Evolutionary conservation across 2,113 vertebrate species (phyloP).

Genomic region (Panthera tigris): DNA sequence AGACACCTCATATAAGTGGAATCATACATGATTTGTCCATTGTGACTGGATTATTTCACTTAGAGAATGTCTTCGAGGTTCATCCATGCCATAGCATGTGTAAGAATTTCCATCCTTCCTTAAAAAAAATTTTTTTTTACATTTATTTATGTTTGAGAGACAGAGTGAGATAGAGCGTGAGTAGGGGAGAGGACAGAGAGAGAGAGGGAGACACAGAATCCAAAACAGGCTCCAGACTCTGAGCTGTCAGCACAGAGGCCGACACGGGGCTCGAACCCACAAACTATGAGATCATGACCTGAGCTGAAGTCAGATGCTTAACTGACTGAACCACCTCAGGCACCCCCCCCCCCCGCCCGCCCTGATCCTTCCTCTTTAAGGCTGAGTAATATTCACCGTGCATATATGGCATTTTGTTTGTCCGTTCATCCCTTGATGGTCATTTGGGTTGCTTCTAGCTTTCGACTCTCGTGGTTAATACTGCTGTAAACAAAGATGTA

Average conservation of each 20-base stretch:
- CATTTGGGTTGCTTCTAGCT: background rate
- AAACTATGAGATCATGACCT: no score
- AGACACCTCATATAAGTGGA: background rate
- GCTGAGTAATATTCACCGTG: background rate
- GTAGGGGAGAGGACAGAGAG: no score
- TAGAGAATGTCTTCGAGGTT: rapidly evolving
- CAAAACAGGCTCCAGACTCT: no score
- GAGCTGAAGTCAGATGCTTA: no score
- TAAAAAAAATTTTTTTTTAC: no score
- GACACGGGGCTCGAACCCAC: no score
- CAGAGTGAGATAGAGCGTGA: no score
- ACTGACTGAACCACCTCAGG: no score
- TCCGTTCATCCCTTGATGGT: background rate
- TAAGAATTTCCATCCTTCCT: background rate
- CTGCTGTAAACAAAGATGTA: background rate
- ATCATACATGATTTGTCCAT: rapidly evolving
- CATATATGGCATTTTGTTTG: background rate
- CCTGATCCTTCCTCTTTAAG: background rate
- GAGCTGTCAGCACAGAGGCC: no score
- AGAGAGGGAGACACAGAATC: no score
- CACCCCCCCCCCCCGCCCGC: rapidly evolving
- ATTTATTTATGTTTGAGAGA: no score
- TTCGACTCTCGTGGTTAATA: background rate
- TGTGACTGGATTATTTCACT: background rate
- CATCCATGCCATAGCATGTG: rapidly evolving